A percentile compares a stretch with the other conserved stretches of the same genome.
These are phyloP conservation scores for Drosophila lini DNA, from an alignment of 1,140 invertebrate genomes.

Conservation along the genomic window DNA sequence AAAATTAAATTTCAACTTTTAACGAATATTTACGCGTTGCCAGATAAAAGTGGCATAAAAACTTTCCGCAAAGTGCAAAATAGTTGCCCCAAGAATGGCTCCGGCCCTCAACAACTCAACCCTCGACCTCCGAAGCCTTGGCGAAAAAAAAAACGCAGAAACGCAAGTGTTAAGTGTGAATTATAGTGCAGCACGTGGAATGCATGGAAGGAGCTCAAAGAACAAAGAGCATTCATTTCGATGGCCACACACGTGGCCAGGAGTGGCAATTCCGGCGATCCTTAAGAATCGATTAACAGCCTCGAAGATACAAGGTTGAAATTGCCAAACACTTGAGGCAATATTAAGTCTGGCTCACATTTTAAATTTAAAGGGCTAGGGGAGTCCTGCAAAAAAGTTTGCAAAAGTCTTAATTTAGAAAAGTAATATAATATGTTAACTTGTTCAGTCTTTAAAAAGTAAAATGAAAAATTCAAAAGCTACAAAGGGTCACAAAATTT, in stretches of 20 bases:
- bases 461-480: background rate
- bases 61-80: slow-evolving; percentile 77
- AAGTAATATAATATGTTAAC: background rate
- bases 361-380: background rate
- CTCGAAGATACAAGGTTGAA: slow-evolving; percentile 2
- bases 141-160: slow-evolving; percentile 25
- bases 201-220: slow-evolving; percentile 48
- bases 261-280: slow-evolving; percentile 30
- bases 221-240: slow-evolving; percentile 64
- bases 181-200: slow-evolving; percentile 62
- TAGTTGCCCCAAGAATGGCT: slow-evolving; percentile 55
- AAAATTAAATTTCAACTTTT: slow-evolving; percentile 83
- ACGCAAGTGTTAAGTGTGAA: slow-evolving; percentile 77
- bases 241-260: slow-evolving; percentile 35
- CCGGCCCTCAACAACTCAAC: slow-evolving; percentile 45
- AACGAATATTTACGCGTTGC: slow-evolving; percentile 82
- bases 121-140: slow-evolving; percentile 17
- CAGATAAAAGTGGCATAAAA: slow-evolving; percentile 81
- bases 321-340: slow-evolving; percentile 1
- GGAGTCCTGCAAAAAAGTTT: too few species aligned
- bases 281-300: slow-evolving; percentile 44
- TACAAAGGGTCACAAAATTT: background rate
- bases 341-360: background rate
- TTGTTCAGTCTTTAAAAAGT: background rate
- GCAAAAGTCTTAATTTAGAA: background rate